Evolutionary conservation across 2,888 invertebrate genomes (phyloP).

Genomic region (Phragmatobia fuliginosa): DNA sequence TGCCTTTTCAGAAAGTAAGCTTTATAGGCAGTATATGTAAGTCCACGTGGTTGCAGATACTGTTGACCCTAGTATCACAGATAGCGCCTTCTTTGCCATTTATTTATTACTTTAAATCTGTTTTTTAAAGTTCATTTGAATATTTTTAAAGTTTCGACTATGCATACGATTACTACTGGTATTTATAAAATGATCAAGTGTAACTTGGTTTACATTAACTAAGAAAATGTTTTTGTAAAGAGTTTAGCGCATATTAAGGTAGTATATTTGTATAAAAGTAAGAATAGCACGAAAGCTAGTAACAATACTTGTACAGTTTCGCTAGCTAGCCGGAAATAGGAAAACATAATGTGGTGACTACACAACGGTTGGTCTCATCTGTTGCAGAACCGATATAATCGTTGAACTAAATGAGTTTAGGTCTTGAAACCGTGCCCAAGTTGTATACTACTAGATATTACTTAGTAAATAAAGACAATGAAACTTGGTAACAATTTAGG

Average conservation of each 20-base stretch:
- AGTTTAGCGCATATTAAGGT: not conserved
- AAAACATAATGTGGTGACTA: conserved; percentile 42
- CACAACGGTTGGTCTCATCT: conserved; percentile 48
- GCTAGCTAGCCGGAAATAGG: conserved; percentile 32
- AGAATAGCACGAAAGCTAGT: conserved; percentile 35
- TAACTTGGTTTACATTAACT: not conserved
- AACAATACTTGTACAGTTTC: conserved; percentile 27
- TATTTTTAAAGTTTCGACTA: too few relatives aligned
- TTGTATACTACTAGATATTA: conserved; percentile 3
- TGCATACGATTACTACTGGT: not conserved
- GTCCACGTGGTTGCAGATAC: not conserved
- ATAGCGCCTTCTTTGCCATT: too few relatives aligned
- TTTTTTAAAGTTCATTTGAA: too few relatives aligned
- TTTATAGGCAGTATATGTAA: not conserved
- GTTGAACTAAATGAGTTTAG: conserved; percentile 49
- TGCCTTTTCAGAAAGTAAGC: not conserved
- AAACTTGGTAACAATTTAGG: not conserved
- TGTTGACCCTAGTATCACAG: too few relatives aligned
- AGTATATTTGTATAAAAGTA: conserved; percentile 29
- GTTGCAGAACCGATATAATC: conserved; percentile 52
- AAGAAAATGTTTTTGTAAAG: not conserved
- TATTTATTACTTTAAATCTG: too few relatives aligned
- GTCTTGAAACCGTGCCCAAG: conserved; percentile 43
- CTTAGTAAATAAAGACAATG: conserved; percentile 3
- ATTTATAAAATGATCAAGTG: too few relatives aligned